Base-by-base conservation (phyloP, 2,888 invertebrate genomes). In the Caenorhabditis imperialis region DNA sequence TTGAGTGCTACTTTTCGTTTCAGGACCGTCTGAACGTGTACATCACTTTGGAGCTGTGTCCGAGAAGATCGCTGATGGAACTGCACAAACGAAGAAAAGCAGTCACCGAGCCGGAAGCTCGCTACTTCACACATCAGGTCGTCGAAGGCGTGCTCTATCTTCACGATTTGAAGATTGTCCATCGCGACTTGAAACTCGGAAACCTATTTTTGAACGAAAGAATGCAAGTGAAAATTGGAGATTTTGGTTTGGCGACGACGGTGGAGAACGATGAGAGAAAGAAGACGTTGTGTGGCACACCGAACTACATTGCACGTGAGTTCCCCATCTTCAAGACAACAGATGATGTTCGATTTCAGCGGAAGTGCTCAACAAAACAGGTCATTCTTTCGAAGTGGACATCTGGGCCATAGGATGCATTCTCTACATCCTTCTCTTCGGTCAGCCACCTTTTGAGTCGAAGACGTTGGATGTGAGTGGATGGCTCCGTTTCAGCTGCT, bases 361-460 rank as follows among this genome's bases (percentile, higher is more conserved):
- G 0, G 99, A 99, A 90, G 96, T 99, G 86, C 90, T 99, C 84
- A 93, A 92, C 50, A 99, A 98, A 90, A 93, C 94, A 88, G 99
- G 99, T 0, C 99, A 99, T 90, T 96, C 97, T 38, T 99, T 93
- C 88, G 98, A 98, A 91, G 99, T 98, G 7, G 99, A 99, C 89
- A 92, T 98, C 78, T 99, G 99, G 99, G 98, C 98, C 27, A 92
- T 99, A 87, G 99, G 91, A 18, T 88, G 88, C 60, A 88, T 88
- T 61, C 78, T 88, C 20, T 99, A 95, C 90, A 99, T 99, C 0
- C 90, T 99, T 80, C 91, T 99, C 7, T 93, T 96, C 54, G 99
- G 99, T n/a, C 94, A 94, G 86, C 99, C 99, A 20, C 99, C 99
- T 3, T 99, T 99, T 89, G 99, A 99, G 90, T 98, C 99, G 0